phyloP scores from a whole-genome alignment of 2,888 invertebrate genomes.

The Dicycla oo region DNA sequence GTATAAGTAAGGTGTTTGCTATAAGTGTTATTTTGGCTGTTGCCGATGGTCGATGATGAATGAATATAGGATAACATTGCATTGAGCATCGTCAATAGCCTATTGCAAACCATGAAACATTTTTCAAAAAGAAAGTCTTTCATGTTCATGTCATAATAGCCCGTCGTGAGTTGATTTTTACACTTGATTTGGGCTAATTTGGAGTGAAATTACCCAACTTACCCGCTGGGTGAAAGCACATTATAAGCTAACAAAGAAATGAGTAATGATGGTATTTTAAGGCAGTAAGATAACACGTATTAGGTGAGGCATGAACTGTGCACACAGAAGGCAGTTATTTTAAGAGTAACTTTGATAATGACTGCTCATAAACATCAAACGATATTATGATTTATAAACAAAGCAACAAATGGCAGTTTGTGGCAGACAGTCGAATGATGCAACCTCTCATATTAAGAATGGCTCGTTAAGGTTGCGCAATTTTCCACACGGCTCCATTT shows the following conservation, averaged over 20 bases:
- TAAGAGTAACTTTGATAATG: constrained; percentile 52
- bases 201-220: neutral
- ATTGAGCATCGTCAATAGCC: neutral
- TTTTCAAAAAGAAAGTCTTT: neutral
- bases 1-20: neutral
- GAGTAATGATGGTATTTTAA: constrained; percentile 26
- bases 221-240: constrained; percentile 6
- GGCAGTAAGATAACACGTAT: constrained; percentile 26
- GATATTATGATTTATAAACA: constrained; percentile 59
- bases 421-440: constrained; percentile 38
- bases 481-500: constrained; percentile 64
- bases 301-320: constrained; percentile 28
- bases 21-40: neutral
- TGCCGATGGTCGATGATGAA: neutral
- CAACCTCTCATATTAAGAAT: constrained; percentile 56
- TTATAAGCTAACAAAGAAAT: constrained; percentile 24
- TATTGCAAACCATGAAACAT: neutral
- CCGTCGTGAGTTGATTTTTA: neutral
- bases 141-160: neutral
- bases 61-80: neutral
- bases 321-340: constrained; percentile 33
- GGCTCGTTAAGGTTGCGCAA: constrained; percentile 59
- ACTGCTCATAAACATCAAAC: constrained; percentile 49
- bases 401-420: constrained; percentile 52
- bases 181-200: neutral